Evolutionary conservation across 2,113 vertebrate species (phyloP).

Genomic region (Thalassoma bifasciatum): DNA sequence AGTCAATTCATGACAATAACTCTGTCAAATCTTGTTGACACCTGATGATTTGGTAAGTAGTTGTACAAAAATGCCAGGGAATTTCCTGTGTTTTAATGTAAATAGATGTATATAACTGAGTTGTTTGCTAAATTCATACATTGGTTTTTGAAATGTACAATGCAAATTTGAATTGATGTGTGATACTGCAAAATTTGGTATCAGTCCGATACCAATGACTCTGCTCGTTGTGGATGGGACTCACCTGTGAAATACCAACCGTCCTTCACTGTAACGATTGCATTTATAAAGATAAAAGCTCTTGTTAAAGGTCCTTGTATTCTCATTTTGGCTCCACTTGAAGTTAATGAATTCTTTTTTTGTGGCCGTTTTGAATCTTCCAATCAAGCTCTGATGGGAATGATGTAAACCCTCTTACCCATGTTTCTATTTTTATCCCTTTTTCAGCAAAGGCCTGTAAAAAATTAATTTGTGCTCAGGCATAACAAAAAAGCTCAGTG

Average conservation of each 20-base stretch:
- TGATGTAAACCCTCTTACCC: constrained; percentile 5
- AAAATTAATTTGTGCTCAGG: constrained; percentile 47
- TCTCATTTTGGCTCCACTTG: background rate
- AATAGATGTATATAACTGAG: too few species aligned
- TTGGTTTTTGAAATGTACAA: too few species aligned
- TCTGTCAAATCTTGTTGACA: too few species aligned
- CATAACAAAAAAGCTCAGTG: constrained; percentile 22
- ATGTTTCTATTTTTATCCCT: constrained; percentile 35
- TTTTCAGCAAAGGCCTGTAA: constrained; percentile 34
- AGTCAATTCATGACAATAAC: too few species aligned
- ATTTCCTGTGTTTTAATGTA: too few species aligned
- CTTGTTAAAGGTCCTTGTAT: background rate
- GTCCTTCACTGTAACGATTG: too few species aligned
- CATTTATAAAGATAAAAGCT: background rate
- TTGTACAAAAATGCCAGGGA: too few species aligned
- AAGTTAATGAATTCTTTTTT: background rate
- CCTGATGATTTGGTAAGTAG: too few species aligned
- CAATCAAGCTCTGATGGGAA: constrained; percentile 1
- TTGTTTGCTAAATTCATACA: too few species aligned
- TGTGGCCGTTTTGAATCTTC: background rate
- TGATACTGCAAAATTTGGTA: too few species aligned
- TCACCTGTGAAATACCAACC: background rate
- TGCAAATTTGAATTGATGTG: too few species aligned
- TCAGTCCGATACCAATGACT: too few species aligned
- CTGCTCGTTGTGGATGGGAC: background rate